Conservation (phyloP, 1,140 invertebrate genomes). For the Frieseomelitta varia region DNA sequence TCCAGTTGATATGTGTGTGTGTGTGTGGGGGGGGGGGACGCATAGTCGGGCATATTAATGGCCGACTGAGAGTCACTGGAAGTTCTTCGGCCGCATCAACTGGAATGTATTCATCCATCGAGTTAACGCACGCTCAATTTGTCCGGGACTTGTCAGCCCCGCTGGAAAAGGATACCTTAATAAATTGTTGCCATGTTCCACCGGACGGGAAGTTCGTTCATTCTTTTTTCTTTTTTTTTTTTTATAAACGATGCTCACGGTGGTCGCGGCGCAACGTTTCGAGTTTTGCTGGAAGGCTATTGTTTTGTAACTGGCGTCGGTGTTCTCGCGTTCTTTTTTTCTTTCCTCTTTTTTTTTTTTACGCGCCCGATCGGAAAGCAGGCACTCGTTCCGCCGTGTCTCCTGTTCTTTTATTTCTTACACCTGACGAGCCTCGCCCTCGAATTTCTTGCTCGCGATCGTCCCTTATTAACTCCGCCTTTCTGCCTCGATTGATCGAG, state of each 20-base stretch:
- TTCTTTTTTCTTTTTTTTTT: conserved; percentile 33
- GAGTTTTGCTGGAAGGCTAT: conserved; percentile 56
- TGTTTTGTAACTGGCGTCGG: conserved; percentile 42
- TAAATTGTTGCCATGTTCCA: conserved; percentile 67
- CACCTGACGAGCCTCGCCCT: conserved; percentile 14
- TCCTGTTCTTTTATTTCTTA: conserved; percentile 32
- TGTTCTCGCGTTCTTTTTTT: conserved; percentile 30
- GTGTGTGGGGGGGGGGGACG: no score
- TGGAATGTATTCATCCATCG: conserved; percentile 68
- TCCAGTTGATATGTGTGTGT: not conserved
- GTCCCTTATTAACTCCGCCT: conserved; percentile 13
- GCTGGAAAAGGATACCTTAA: conserved; percentile 68
- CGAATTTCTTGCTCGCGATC: not conserved
- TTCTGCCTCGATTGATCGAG: conserved; percentile 1
- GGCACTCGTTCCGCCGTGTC: not conserved
- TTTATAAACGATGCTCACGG: conserved; percentile 27
- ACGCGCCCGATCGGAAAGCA: conserved; percentile 13
- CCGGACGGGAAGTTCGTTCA: conserved; percentile 26
- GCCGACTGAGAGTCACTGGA: conserved; percentile 61
- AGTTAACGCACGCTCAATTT: conserved; percentile 69
- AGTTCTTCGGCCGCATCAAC: conserved; percentile 54
- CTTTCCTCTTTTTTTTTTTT: not conserved
- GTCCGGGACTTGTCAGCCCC: conserved; percentile 62
- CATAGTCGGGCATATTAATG: conserved; percentile 37
- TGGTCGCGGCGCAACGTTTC: conserved; percentile 48